Evolutionary conservation across 2,888 invertebrate species (phyloP), one percentile per base, ranked within the genome.

Genomic region (Diarsia brunnea): DNA sequence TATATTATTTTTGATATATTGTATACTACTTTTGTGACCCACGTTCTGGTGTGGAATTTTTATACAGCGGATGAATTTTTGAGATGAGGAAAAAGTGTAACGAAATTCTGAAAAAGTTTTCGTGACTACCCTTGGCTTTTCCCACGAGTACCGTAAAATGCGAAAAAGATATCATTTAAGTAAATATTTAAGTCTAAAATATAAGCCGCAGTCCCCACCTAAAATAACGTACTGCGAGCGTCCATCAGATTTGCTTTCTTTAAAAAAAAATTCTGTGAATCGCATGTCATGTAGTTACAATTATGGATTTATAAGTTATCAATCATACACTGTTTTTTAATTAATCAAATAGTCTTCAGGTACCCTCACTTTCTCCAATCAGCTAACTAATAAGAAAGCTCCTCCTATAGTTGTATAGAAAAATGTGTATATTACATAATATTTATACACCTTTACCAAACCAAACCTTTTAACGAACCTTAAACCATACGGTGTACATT

Each of bases 1-100:
- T 88, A 78, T 83, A 85, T 87, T 84, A 85, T 83, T 86, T 78
- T 85, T 75, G 65, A 58, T 68, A 66, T 16, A 70, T 51, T 53
- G 21, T 75, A 68, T 60, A 51, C 43, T 73, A 78, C 38, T 73
- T 55, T 69, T 4, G 12, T 63, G 31, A 45, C 2, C 31, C 19
- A 10, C 21, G 8, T 24, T 68, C 19, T 67, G 63, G 49, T 66
- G 24, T n/a, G 16, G 19, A 75, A 47, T 67, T 58, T 60, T 49
- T 58, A n/a, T 45, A 27, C 10, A 21, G 10, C 4, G 19, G 4
- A 31, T 60, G 38, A 43, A 69, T 78, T 49, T 78, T 67, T 63
- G 53, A 63, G 24, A 73, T 55, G 24, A 58, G 53, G 31, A 73
- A 78, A 66, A 67, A 14, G 8, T 27, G 24, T 14, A 51, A 71